phyloP scores from a whole-genome alignment of 2,113 vertebrate genomes.

The Lycocorax pyrrhopterus region DNA sequence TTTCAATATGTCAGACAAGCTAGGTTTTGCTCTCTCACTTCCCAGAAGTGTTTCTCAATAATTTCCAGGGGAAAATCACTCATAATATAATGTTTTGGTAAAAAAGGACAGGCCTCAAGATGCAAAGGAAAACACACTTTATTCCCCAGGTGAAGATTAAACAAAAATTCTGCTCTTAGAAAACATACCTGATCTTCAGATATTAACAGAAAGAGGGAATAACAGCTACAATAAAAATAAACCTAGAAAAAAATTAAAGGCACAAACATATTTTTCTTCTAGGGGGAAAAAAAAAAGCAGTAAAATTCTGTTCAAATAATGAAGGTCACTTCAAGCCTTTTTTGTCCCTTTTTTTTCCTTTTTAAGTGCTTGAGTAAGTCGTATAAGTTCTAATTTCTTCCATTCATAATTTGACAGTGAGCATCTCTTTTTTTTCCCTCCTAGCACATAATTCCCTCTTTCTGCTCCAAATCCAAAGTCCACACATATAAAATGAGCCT shows the following conservation, averaged over 20 bases:
- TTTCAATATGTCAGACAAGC: background rate
- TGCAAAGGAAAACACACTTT: constrained; percentile 3
- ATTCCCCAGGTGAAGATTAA: background rate
- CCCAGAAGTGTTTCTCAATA: background rate
- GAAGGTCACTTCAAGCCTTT: background rate
- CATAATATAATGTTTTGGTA: background rate
- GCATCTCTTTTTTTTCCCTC: background rate
- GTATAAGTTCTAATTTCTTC: constrained; percentile 9
- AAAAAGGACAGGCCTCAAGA: background rate
- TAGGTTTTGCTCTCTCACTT: background rate
- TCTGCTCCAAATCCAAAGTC: background rate
- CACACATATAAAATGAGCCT: background rate
- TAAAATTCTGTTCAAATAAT: background rate
- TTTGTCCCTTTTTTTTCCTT: background rate
- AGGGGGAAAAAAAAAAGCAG: background rate
- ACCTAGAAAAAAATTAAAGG: background rate
- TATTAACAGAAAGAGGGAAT: background rate
- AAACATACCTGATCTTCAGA: background rate
- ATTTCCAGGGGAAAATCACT: background rate
- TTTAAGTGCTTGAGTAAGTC: background rate
- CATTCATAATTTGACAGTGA: background rate
- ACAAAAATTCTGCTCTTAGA: background rate
- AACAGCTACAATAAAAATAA: background rate
- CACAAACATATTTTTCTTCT: background rate
- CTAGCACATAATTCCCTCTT: background rate